phyloP scores from a whole-genome alignment of 2,797 vertebrate species.

The Hybognathus amarus region DNA sequence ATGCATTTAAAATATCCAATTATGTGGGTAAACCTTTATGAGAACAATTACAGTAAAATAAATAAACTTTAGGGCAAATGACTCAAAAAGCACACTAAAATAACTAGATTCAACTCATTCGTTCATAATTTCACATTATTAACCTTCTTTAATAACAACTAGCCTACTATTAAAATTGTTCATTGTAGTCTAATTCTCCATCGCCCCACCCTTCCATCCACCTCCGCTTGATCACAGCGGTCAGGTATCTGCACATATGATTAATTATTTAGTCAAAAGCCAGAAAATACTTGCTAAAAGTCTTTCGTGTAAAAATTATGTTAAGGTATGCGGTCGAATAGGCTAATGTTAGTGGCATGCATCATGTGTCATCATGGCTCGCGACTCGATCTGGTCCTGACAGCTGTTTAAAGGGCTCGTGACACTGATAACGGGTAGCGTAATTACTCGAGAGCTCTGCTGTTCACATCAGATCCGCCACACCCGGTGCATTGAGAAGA shows the following conservation, averaged over 20 bases:
- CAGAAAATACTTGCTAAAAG: background rate
- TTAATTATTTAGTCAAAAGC: constrained; percentile 3
- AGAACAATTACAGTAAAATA: background rate
- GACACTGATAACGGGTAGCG: constrained; percentile 32
- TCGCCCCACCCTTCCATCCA: constrained; percentile 50
- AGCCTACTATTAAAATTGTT: background rate
- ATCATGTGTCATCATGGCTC: constrained; percentile 6
- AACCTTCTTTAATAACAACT: background rate
- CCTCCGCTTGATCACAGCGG: background rate
- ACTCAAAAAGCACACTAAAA: background rate
- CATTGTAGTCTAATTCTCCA: constrained; percentile 42
- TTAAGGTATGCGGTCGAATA: background rate
- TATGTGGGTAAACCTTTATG: background rate
- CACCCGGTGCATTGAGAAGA: constrained; percentile 65
- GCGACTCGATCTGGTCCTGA: constrained; percentile 17
- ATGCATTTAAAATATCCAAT: background rate
- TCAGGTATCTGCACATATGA: constrained; percentile 5
- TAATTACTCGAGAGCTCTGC: constrained; percentile 4
- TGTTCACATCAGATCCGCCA: constrained; percentile 59
- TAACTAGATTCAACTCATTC: background rate
- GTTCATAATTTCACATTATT: background rate
- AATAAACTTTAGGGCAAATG: background rate
- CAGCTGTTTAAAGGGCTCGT: constrained; percentile 44
- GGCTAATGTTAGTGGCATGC: background rate
- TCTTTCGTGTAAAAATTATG: background rate